phyloP scores from a whole-genome alignment of 2,888 invertebrate genomes.

The Ornithoptera priamus region DNA sequence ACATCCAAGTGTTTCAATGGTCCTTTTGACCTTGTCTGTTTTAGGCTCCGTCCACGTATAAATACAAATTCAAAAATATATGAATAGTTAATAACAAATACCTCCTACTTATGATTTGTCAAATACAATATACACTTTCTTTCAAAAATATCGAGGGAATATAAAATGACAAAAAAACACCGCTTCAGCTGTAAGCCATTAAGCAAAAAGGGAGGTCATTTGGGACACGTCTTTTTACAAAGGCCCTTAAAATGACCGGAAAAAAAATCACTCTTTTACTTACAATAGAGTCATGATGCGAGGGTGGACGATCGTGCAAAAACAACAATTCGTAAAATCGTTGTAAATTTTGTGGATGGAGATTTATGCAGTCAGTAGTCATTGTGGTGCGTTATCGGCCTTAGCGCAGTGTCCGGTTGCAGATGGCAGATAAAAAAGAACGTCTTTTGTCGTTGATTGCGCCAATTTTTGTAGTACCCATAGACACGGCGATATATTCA shows the following conservation, averaged over 20 bases:
- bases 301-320: slow-evolving; percentile 70
- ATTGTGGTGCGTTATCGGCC: slow-evolving; percentile 64
- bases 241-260: slow-evolving; percentile 67
- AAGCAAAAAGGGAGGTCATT: slow-evolving; percentile 65
- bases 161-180: slow-evolving; percentile 32
- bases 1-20: too few species aligned
- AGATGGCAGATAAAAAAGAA: slow-evolving; percentile 58
- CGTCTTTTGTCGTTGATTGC: slow-evolving; percentile 42
- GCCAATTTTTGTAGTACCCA: slow-evolving; percentile 39
- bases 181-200: slow-evolving; percentile 69
- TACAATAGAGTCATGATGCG: slow-evolving; percentile 68
- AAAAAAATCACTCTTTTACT: slow-evolving; percentile 70
- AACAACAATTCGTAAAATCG: slow-evolving; percentile 66
- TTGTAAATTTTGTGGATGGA: slow-evolving; percentile 70
- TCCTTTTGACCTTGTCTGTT: too few species aligned
- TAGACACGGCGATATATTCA: slow-evolving; percentile 20
- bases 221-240: slow-evolving; percentile 70
- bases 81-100: not conserved
- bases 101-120: slow-evolving; percentile 7
- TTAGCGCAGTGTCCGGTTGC: slow-evolving; percentile 69
- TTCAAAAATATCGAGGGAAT: slow-evolving; percentile 22
- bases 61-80: too few species aligned
- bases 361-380: slow-evolving; percentile 74
- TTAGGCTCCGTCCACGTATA: too few species aligned
- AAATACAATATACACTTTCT: slow-evolving; percentile 28